Percentiles rank a stretch among this genome's conserved stretches.
Conservation (phyloP, 2,888 invertebrate species). For the Drosophila anomalata region DNA sequence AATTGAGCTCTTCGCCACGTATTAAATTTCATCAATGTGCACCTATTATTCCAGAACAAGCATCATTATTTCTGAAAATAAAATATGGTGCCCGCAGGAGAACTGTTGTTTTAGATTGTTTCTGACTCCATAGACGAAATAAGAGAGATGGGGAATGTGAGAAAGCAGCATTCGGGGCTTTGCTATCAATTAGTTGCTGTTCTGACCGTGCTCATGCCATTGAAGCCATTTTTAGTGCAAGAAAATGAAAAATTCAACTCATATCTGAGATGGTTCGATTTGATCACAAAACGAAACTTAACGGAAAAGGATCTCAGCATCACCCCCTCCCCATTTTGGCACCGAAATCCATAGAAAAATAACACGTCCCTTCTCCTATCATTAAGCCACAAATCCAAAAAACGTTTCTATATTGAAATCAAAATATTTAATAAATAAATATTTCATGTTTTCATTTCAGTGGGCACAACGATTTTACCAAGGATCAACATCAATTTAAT, state of each 20-base stretch:
- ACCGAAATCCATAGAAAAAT: neutral
- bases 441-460: conserved; percentile 39
- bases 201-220: conserved; percentile 2
- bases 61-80: conserved; percentile 69
- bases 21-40: conserved; percentile 75
- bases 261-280: neutral
- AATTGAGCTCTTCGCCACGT: conserved; percentile 72
- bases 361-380: neutral
- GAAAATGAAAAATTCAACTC: neutral
- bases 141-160: neutral
- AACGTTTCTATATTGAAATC: neutral
- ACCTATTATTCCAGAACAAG: conserved; percentile 58
- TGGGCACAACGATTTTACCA: conserved; percentile 15
- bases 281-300: neutral
- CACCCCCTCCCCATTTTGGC: neutral
- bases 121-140: neutral
- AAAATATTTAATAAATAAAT: conserved; percentile 39
- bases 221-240: conserved; percentile 14
- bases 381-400: conserved; percentile 10
- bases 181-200: conserved; percentile 30
- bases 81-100: conserved; percentile 50
- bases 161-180: conserved; percentile 1
- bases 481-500: conserved; percentile 60
- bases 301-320: too few species aligned
- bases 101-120: conserved; percentile 4